Base-by-base conservation (phyloP, 1,140 invertebrate species). In the Elysia chlorotica region DNA sequence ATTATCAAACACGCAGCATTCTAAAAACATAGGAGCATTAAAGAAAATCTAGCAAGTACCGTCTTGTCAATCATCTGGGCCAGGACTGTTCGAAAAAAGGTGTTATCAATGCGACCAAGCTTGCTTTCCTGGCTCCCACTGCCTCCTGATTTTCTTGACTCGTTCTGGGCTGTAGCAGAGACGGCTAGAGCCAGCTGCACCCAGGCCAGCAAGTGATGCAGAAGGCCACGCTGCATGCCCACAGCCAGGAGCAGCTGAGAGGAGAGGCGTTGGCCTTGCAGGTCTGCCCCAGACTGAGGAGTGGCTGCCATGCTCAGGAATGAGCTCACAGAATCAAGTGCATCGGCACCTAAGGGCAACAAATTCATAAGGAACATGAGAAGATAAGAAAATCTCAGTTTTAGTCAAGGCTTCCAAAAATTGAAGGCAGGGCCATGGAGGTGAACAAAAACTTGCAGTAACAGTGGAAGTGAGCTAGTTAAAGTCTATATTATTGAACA, bases 151-250 rank as follows among this genome's bases (percentile, higher is more conserved):
- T 53, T 63, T 21, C 65, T 79, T 48, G 74, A 63, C 28, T 78
- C 71, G 28, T 62, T 41, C 23, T 74, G 76, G 41, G 75, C 69
- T 33, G 68, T 74, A n/a, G 80, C 70, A 37, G 76, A 76, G 5
- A 75, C 80, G 17, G 80, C 76, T 35, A 80, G 79, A 25, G 91
- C 91, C 88, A 92, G 89, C 65, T 91, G 88, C 69, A 92, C 89
- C 92, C 92, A 92, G 76, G 92, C 90, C 23, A 92, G 79, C 2
- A 92, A 80, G 83, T 91, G 90, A 31, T 89, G 80, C 30, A 92
- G 85, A n/a, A 91, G 91, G 2, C 91, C 91, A 74, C 91, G 82
- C 83, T 92, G 91, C 35, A 91, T 81, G 30, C 90, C 89, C 36
- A 92, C 76, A 10, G 88, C 87, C 38, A 92, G 80, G 75, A 92